These are phyloP conservation scores for Diogma glabrata DNA, from an alignment of 2,888 invertebrate genomes.

Conservation along the genomic window DNA sequence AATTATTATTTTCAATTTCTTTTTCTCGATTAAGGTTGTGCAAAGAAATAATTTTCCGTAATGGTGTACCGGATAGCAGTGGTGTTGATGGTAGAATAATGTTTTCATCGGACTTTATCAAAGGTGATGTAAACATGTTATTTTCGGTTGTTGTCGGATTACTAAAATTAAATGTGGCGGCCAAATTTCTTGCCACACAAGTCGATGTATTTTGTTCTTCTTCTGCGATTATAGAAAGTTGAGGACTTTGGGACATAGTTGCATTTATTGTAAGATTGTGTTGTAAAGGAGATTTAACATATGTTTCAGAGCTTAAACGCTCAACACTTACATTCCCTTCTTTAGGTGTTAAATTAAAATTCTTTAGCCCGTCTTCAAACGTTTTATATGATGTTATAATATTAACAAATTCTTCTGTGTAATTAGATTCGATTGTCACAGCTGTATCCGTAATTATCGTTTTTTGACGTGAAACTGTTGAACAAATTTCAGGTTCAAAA, in stretches of 20 bases:
- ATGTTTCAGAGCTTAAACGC: background rate
- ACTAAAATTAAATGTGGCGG: conserved; percentile 1
- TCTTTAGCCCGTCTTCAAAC: background rate
- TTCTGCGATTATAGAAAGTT: conserved; percentile 3
- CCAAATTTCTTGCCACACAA: background rate
- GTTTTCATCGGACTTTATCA: background rate
- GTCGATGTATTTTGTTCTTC: too few species aligned
- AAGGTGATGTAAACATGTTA: background rate
- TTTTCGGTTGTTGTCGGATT: background rate
- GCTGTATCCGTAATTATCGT: background rate
- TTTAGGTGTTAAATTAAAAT: background rate
- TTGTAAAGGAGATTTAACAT: conserved; percentile 5
- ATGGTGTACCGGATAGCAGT: conserved; percentile 23
- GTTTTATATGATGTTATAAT: background rate
- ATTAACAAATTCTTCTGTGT: conserved; percentile 6
- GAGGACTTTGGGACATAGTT: background rate
- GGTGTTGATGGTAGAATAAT: background rate
- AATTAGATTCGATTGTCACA: background rate
- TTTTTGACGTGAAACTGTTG: conserved; percentile 3
- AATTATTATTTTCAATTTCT: background rate
- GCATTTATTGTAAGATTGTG: too few species aligned
- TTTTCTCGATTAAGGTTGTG: conserved; percentile 27
- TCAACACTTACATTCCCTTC: background rate
- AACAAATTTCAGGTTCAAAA: conserved; percentile 9
- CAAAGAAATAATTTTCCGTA: conserved; percentile 34